phyloP scores from a whole-genome alignment of 2,797 vertebrate genomes.

The Chelon auratus region DNA sequence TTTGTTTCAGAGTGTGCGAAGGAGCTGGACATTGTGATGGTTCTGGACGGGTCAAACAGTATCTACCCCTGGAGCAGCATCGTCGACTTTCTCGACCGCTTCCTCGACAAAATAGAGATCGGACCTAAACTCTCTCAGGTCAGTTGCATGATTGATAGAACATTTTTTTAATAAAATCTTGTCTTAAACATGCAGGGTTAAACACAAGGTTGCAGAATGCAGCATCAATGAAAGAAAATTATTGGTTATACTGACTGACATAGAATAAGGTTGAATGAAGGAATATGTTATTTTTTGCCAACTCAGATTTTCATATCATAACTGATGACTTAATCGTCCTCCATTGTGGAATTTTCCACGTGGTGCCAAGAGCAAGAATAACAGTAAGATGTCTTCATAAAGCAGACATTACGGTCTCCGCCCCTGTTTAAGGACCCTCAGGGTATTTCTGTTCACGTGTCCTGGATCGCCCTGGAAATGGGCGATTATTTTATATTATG shows the following conservation, averaged over 20 bases:
- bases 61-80: constrained; percentile 95
- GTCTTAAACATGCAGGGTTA: not conserved
- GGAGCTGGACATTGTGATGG: constrained; percentile 93
- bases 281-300: constrained; percentile 37
- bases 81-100: constrained; percentile 87
- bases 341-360: constrained; percentile 34
- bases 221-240: not conserved
- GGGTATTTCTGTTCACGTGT: constrained; percentile 55
- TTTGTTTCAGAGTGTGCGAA: constrained; percentile 89
- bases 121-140: constrained; percentile 93
- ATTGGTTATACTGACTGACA: constrained; percentile 14
- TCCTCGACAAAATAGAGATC: constrained; percentile 89
- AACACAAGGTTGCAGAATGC: not conserved
- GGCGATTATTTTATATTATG: constrained; percentile 69
- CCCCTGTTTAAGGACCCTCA: constrained; percentile 37
- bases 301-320: constrained; percentile 14
- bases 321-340: constrained; percentile 33
- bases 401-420: constrained; percentile 29
- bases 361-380: constrained; percentile 25
- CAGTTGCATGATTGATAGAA: constrained; percentile 37
- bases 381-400: constrained; percentile 25
- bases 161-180: not conserved
- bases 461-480: constrained; percentile 34
- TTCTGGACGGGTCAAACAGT: constrained; percentile 97
- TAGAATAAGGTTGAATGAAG: constrained; percentile 35